Evolutionary conservation across 1,140 invertebrate genomes (phyloP).

Genomic region (Heliconius eleuchia): DNA sequence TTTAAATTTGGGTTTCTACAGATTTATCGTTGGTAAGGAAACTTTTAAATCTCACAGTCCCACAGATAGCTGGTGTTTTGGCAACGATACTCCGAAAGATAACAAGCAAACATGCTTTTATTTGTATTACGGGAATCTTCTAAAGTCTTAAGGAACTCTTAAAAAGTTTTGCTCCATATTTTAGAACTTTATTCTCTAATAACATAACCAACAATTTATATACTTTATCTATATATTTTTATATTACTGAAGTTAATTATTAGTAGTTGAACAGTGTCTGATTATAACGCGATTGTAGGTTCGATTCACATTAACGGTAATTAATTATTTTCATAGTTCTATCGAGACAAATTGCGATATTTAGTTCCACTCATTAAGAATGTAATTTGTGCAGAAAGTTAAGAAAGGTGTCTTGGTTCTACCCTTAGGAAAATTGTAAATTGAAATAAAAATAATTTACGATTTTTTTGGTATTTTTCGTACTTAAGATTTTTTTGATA

Average conservation of each 20-base stretch:
- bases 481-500: not conserved
- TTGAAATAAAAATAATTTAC: too few species aligned
- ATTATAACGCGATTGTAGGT: too few species aligned
- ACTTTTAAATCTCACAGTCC: not conserved
- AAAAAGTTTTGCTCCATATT: not conserved
- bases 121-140: conserved; percentile 5
- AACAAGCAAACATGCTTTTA: conserved; percentile 12
- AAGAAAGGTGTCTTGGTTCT: too few species aligned
- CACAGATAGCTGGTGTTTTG: not conserved
- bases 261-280: too few species aligned
- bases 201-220: not conserved
- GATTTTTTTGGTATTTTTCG: too few species aligned
- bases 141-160: conserved; percentile 5
- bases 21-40: not conserved
- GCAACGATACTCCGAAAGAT: not conserved
- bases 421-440: too few species aligned
- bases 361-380: too few species aligned
- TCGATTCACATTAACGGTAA: too few species aligned
- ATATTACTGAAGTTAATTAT: too few species aligned
- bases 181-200: not conserved
- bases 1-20: not conserved
- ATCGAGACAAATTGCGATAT: too few species aligned
- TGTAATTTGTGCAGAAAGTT: too few species aligned
- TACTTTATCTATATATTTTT: not conserved
- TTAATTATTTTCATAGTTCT: too few species aligned